Base-by-base conservation (phyloP, 2,113 vertebrate genomes). In the Trematocara unimaculatum region DNA sequence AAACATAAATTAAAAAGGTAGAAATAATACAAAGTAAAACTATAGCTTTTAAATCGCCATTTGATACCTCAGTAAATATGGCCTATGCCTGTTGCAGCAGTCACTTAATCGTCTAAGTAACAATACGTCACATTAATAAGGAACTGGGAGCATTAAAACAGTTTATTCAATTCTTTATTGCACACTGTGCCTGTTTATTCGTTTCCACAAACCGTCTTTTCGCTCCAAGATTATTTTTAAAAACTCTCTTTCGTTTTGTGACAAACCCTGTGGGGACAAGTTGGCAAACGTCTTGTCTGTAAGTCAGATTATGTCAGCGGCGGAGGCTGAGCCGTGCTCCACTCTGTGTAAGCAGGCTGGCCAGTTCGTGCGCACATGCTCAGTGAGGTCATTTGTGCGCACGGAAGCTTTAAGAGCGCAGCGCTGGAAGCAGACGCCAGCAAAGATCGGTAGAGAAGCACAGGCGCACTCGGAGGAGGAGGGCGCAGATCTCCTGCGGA, bases 341-440 rank as follows among this genome's bases (percentile, higher is more conserved):
- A 12, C 31, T 33, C 31, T 80, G 79, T 26, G 62, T 54, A 40
- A 11, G 54, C 47, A 10, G 35, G 70, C 42, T 51, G 47, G 91
- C 11, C 33, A 72, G 80, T 51, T 51, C 15, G 82, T 58, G 86
- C 91, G 94, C 95, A 92, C 95, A 94, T 95, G 95, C 95, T 90
- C 92, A 93, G 89, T 91, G 55, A 11, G 84, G 74, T 81, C 84
- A 62, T 81, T 91, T 90, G 88, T 85, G 86, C 87, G 79, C 87
- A 64, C 84, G 13, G 87, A 91, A 54, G 86, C 88, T 94, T 94
- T 92, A 95, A 95, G 93, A 95, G 89, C 74, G 72, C 29, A n/a
- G 90, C 67, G 45, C 80, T 86, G 79, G 62, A 85, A 78, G 26
- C 79, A 29, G 82, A 67, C 42, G 26, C 82, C 67, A 86, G 82